Evolutionary conservation across 2,113 vertebrate species (phyloP), one percentile per base, ranked within the genome.

Genomic region (Protomyctophum bolini): DNA sequence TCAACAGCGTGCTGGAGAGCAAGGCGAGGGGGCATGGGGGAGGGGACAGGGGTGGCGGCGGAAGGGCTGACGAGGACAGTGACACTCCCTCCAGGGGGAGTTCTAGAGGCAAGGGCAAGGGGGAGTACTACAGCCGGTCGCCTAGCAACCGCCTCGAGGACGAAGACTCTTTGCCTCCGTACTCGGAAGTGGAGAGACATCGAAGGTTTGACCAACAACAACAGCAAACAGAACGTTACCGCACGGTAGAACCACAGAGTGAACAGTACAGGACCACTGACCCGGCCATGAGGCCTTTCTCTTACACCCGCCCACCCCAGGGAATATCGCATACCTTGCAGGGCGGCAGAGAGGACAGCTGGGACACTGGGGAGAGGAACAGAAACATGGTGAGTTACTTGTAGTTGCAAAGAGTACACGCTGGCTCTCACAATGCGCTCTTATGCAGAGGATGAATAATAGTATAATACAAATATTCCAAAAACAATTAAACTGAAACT

Each of bases 371-470:
- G 80, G 95, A 97, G 58, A 92, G 91, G 58, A 81, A 84, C 88
- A 94, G 94, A 85, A 97, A 98, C 91, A 82, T 95, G 87, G 97
- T 99, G 92, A 95, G 96, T 94, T 92, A 92, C 69, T 76, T 93
- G 51, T 93, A 90, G 80, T 74, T 80, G 66, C 66, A 70, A 58
- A 47, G 52, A 65, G 66, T 66, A 72, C 81, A 51, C 76, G 62
- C 54, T 47, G 70, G 75, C 56, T 59, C 54, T 21, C 14, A 11
- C 64, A 56, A 6, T 41, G 69, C 67, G 29, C 62, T 61, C 68
- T 76, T 12, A n/a, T 63, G 65, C 71, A 80, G 79, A 72, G 10
- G 46, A 79, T 21, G 2, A 15, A 45, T 28, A 51, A 46, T 12
- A 46, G 21, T 21, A 21, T 21, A 21, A 21, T 21, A 21, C 21